These are phyloP conservation scores for Falco concolor DNA, from an alignment of 2,797 vertebrate genomes.

Conservation along the genomic window DNA sequence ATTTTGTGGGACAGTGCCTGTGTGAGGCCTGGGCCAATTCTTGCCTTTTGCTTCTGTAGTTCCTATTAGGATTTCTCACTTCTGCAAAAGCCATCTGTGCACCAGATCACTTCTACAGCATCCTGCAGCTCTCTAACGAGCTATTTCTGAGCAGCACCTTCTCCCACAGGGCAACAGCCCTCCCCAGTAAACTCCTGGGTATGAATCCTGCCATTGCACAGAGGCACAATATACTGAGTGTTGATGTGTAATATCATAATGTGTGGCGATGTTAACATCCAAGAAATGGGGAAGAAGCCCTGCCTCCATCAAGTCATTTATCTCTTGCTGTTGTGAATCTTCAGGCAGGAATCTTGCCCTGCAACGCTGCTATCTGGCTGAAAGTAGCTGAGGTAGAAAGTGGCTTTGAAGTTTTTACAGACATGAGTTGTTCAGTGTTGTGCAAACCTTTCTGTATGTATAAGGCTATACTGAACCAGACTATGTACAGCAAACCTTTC, in stretches of 20 bases:
- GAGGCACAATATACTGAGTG: fast-evolving
- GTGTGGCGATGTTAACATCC: neutral
- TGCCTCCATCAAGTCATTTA: neutral
- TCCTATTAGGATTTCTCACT: neutral
- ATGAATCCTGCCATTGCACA: fast-evolving
- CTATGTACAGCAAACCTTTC: neutral
- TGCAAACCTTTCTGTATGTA: too few relatives aligned
- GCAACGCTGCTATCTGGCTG: neutral
- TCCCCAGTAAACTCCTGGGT: neutral
- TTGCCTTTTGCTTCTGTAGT: neutral
- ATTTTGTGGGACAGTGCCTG: neutral
- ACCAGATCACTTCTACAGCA: neutral
- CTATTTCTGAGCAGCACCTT: neutral
- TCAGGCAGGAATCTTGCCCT: neutral
- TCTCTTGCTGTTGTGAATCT: neutral
- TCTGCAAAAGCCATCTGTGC: neutral
- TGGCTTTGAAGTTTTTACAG: neutral
- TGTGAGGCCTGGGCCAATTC: neutral
- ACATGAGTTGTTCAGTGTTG: neutral
- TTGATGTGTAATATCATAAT: fast-evolving
- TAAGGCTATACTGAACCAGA: neutral
- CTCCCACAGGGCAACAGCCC: fast-evolving
- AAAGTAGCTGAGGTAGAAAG: neutral
- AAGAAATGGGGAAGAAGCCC: neutral
- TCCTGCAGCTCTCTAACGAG: neutral